Percentiles rank a stretch among this genome's conserved stretches.
Evolutionary conservation across 2,888 invertebrate genomes (phyloP).

Genomic region (Beris chalybata): DNA sequence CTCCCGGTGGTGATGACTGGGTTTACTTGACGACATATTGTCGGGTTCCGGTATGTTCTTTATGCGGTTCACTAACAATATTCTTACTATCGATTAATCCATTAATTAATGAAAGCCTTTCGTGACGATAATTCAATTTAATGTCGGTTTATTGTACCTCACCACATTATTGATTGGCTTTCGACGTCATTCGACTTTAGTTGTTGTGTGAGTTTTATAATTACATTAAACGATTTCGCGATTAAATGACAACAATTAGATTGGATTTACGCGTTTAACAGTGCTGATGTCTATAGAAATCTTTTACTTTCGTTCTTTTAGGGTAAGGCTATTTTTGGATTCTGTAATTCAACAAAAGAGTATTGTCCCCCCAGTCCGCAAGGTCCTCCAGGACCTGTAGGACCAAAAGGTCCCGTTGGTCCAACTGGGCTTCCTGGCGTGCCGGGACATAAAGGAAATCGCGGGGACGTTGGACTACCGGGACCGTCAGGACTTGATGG

Average conservation of each 20-base stretch:
- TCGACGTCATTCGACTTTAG: too few relatives aligned
- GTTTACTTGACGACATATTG: constrained; percentile 87
- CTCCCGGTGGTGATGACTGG: constrained; percentile 77
- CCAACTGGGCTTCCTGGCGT: constrained; percentile 60
- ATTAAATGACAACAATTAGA: too few relatives aligned
- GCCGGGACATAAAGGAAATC: constrained; percentile 71
- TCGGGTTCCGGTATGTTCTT: constrained; percentile 73
- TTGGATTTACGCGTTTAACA: too few relatives aligned
- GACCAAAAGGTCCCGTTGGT: constrained; percentile 64
- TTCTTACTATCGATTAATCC: too few relatives aligned
- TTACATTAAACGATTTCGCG: too few relatives aligned
- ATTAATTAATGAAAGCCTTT: too few relatives aligned
- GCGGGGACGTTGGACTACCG: constrained; percentile 66
- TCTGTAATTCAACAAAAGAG: constrained; percentile 80
- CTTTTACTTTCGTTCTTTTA: constrained; percentile 46
- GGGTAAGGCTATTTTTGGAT: constrained; percentile 81
- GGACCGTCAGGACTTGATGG: constrained; percentile 66
- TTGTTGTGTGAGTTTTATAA: too few relatives aligned
- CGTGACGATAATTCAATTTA: too few relatives aligned
- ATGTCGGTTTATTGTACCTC: too few relatives aligned
- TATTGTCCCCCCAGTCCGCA: constrained; percentile 74
- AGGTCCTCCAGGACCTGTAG: constrained; percentile 64
- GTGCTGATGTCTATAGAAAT: too few relatives aligned
- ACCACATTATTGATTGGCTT: too few relatives aligned
- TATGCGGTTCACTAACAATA: too few relatives aligned